Conservation (phyloP, 2,113 vertebrate genomes). For the Epinephelus moara region DNA sequence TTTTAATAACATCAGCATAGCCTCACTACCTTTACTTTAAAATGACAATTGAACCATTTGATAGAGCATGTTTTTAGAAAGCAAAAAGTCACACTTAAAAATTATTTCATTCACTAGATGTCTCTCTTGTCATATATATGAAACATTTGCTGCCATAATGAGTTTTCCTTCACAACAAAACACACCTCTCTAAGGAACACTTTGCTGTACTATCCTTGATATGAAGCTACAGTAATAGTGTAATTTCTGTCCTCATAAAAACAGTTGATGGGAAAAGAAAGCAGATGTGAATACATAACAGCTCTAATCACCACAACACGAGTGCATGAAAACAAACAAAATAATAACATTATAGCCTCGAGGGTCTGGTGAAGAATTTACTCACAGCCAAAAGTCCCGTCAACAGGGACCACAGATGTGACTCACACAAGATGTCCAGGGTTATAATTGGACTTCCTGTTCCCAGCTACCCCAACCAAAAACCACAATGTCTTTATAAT, state of each 20-base stretch:
- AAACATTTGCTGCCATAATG: not conserved
- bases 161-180: not conserved
- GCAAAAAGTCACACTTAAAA: no score
- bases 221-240: not conserved
- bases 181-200: not conserved
- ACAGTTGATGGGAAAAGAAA: constrained; percentile 25
- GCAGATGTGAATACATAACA: not conserved
- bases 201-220: not conserved
- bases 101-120: constrained; percentile 55
- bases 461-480: constrained; percentile 30
- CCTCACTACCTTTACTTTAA: no score
- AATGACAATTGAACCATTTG: no score
- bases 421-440: constrained; percentile 52
- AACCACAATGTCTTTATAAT: constrained; percentile 64
- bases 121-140: constrained; percentile 46
- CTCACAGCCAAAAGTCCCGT: constrained; percentile 48
- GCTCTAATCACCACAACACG: constrained; percentile 23
- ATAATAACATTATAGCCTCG: constrained; percentile 15
- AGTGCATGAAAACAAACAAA: constrained; percentile 41
- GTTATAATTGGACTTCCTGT: constrained; percentile 58
- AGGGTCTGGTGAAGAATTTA: constrained; percentile 44
- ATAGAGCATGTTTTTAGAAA: no score
- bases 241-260: not conserved
- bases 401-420: constrained; percentile 60
- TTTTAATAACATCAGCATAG: no score